Evolutionary conservation across 2,113 vertebrate species (phyloP).

Genomic region (Emydocephalus ijimae): DNA sequence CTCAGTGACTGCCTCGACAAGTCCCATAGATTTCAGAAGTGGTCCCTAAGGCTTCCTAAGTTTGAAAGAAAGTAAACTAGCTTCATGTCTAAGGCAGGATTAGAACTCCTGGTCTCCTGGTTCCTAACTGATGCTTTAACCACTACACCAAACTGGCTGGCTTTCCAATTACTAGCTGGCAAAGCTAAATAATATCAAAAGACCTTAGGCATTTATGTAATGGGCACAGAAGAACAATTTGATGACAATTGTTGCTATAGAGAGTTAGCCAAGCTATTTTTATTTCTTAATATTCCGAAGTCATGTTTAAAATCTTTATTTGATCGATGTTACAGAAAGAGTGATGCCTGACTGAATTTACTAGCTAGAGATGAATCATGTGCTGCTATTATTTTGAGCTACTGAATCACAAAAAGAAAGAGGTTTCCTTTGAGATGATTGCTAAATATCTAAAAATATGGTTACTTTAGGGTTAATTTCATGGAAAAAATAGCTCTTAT

Average conservation of each 20-base stretch:
- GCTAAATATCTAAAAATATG: slow-evolving; percentile 22
- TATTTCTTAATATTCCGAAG: background rate
- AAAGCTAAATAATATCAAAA: background rate
- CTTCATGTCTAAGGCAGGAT: background rate
- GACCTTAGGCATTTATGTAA: background rate
- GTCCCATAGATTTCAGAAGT: background rate
- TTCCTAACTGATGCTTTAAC: background rate
- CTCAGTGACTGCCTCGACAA: background rate
- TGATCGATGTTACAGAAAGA: background rate
- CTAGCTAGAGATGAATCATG: slow-evolving; percentile 16
- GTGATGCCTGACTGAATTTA: background rate
- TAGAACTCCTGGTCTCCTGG: background rate
- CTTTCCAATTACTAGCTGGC: background rate
- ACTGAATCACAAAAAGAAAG: slow-evolving; percentile 15
- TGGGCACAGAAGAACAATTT: background rate
- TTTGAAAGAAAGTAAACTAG: background rate
- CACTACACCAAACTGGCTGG: background rate
- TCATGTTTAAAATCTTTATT: background rate
- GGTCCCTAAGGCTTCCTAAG: background rate
- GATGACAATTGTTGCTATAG: background rate
- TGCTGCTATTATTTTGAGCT: slow-evolving; percentile 4
- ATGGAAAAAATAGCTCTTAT: slow-evolving; percentile 49
- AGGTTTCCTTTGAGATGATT: slow-evolving; percentile 21
- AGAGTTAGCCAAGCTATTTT: background rate
- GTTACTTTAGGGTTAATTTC: slow-evolving; percentile 38